phyloP scores from a whole-genome alignment of 2,888 invertebrate species.

The Amaurobius ferox region DNA sequence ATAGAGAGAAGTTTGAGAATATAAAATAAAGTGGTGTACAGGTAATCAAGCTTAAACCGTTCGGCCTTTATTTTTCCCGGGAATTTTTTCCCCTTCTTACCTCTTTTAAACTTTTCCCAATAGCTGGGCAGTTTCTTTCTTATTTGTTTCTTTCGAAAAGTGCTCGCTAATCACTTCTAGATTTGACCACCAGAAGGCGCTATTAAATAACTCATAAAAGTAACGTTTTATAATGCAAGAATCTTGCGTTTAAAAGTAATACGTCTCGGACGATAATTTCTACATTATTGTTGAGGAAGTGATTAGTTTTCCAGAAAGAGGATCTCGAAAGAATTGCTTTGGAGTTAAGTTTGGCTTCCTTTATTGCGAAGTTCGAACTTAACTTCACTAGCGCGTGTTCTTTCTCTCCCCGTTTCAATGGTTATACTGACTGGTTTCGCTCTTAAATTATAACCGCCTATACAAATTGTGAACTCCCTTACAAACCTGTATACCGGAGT shows the following conservation, averaged over 20 bases:
- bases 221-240: conserved; percentile 14
- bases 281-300: conserved; percentile 18
- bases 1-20: conserved; percentile 45
- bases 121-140: conserved; percentile 46
- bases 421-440: no score
- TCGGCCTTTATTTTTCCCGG: conserved; percentile 19
- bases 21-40: conserved; percentile 68
- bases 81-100: conserved; percentile 24
- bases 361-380: not conserved
- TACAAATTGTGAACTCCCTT: no score
- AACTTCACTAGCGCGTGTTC: no score
- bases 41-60: conserved; percentile 72
- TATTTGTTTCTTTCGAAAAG: conserved; percentile 27
- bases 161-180: conserved; percentile 64
- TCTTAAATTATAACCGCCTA: no score
- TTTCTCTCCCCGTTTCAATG: no score
- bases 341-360: not conserved
- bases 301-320: not conserved
- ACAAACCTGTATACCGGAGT: no score
- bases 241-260: conserved; percentile 8
- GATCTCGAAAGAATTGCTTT: not conserved
- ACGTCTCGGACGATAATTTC: conserved; percentile 11
- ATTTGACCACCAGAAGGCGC: conserved; percentile 41
- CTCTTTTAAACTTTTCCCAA: conserved; percentile 57
- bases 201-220: conserved; percentile 19